Base-by-base conservation (phyloP, 2,888 invertebrate species). In the Heliconius cydno region DNA sequence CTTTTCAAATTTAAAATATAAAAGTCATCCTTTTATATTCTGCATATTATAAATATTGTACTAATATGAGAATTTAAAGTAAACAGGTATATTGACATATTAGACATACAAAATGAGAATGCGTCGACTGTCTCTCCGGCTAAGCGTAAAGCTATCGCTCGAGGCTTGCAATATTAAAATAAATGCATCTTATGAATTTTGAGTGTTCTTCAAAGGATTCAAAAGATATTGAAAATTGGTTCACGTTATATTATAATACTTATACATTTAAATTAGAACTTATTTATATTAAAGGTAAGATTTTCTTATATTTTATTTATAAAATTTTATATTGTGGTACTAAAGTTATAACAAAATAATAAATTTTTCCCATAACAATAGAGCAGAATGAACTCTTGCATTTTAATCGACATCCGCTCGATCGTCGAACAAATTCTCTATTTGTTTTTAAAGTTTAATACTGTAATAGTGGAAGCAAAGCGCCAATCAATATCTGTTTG, bases 151-250 rank as follows among this genome's bases (percentile, higher is more conserved):
- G 77, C 28, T n/a, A 22, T 41, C n/a, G 60, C 70, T 22, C 63
- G 60, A 41, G 70, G 60, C 63, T n/a, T n/a, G 41, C 70, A 30
- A 71, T 77, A 70, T 60, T 77, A 73, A 77, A 70, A 77, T 63
- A 70, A 70, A 71, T 60, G 70, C 70, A 71, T 77, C 76, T 60
- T 63, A 77, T 77, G 70, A 38, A 70, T 70, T 63, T 77, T 77
- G 60, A 70, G 28, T 63, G 66, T 71, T 34, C 70, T 70, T 63
- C 15, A 70, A 76, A 60, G 60, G 38, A 28, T 60, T 19, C 13
- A 70, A 70, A 73, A 60, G 57, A 57, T 73, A 73, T 73, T 73
- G 73, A 73, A 73, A 60, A 73, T 52, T 73, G n/a, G 15, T 73
- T 34, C n/a, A 73, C 4, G 30, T 34, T 6, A 25, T 46, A 1